A percentile compares a stretch with the other conserved stretches of the same genome.
Evolutionary conservation across 2,888 invertebrate species (phyloP).

Genomic region (Linyphia triangularis): DNA sequence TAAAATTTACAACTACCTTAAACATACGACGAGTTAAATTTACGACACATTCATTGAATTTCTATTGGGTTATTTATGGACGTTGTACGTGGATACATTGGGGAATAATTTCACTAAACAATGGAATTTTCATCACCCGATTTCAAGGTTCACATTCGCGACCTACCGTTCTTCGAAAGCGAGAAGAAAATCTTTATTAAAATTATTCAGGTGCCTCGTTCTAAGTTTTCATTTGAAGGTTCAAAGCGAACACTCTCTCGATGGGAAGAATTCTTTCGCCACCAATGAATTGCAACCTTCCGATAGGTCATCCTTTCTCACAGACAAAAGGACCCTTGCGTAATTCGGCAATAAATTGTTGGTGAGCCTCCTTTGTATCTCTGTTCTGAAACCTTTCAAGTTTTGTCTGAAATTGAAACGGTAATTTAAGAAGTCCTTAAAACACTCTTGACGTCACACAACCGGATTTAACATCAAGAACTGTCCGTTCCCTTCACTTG

Average conservation of each 20-base stretch:
- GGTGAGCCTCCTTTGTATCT: conserved; percentile 1
- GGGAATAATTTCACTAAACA: background rate
- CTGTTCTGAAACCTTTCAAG: conserved; percentile 46
- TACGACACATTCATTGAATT: background rate
- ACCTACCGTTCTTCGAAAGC: background rate
- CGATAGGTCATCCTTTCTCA: conserved; percentile 8
- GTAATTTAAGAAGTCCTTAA: conserved; percentile 43
- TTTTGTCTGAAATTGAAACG: conserved; percentile 38
- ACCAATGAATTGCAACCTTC: conserved; percentile 9
- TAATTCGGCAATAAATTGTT: conserved; percentile 32
- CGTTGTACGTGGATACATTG: background rate
- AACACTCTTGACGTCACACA: conserved; percentile 35
- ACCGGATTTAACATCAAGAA: conserved; percentile 30
- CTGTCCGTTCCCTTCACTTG: background rate
- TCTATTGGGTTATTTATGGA: background rate
- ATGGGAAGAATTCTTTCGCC: background rate
- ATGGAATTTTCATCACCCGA: background rate
- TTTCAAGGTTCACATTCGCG: background rate
- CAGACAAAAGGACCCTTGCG: conserved; percentile 32
- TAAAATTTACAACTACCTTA: background rate
- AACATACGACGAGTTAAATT: background rate
- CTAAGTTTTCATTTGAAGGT: background rate
- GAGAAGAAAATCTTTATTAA: background rate
- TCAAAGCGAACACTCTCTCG: background rate
- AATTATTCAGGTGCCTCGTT: background rate